Conservation (phyloP, 1,140 invertebrate genomes). For the Ceratitis capitata region DNA sequence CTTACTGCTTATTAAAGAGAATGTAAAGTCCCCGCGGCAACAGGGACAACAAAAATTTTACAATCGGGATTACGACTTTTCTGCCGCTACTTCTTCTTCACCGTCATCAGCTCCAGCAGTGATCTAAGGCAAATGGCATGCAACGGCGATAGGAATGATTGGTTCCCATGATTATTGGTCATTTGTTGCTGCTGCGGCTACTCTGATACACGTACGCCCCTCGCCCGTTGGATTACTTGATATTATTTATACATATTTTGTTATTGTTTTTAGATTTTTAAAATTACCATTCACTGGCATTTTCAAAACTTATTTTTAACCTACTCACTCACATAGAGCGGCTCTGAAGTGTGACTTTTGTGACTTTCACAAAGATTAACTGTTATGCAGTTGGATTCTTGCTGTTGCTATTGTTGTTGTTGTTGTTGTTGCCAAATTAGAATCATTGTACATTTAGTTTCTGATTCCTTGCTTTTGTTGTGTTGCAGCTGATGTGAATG, state of each 20-base stretch:
- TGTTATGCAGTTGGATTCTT: background rate
- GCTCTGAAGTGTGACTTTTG: background rate
- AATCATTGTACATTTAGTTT: background rate
- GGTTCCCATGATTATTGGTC: conserved; percentile 37
- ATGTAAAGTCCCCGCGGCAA: conserved; percentile 8
- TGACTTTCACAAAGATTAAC: background rate
- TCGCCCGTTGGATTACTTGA: background rate
- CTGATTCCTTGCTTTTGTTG: background rate
- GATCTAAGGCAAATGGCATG: background rate
- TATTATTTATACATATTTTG: background rate
- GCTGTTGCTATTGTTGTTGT: background rate
- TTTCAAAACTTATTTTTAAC: conserved; percentile 17
- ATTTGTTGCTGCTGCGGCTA: conserved; percentile 25
- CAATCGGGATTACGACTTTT: conserved; percentile 26
- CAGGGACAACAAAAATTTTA: conserved; percentile 7
- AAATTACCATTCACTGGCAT: background rate
- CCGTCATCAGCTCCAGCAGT: background rate
- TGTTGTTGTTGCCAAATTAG: background rate
- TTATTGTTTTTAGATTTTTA: background rate
- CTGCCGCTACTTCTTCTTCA: background rate
- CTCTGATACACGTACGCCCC: conserved; percentile 10
- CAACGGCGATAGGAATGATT: background rate
- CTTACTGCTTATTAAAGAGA: background rate
- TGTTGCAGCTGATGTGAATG: background rate
- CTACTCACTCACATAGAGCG: conserved; percentile 15